Conservation (phyloP, 2,113 vertebrate genomes). For the Carollia perspicillata region DNA sequence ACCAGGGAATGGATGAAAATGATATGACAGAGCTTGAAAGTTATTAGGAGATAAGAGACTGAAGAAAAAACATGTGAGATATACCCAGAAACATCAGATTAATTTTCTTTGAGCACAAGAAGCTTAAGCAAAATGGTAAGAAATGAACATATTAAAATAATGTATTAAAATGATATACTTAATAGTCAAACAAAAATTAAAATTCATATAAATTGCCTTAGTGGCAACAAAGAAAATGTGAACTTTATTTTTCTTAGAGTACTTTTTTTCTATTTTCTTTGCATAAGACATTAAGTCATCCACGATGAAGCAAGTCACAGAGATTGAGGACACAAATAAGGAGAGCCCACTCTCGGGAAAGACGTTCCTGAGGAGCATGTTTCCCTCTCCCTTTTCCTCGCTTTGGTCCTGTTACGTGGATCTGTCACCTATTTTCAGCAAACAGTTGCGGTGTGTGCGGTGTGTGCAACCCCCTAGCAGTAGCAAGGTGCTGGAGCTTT, state of each 20-base stretch:
- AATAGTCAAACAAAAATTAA: neutral
- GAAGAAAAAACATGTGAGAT: neutral
- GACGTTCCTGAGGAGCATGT: neutral
- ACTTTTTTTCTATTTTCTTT: neutral
- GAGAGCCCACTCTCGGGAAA: neutral
- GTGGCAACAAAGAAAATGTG: neutral
- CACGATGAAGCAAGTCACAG: neutral
- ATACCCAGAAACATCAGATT: neutral
- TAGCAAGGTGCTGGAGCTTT: neutral
- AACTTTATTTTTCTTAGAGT: neutral
- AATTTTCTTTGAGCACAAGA: neutral
- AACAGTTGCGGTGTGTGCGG: fast-evolving
- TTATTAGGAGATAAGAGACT: neutral
- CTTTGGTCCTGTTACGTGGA: neutral
- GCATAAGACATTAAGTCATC: neutral
- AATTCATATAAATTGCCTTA: neutral
- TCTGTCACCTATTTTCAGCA: no score
- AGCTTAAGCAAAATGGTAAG: neutral
- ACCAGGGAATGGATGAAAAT: neutral
- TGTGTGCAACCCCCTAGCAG: neutral
- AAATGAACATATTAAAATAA: neutral
- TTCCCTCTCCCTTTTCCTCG: neutral
- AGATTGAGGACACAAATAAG: neutral
- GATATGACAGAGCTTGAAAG: neutral
- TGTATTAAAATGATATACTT: neutral